Evolutionary conservation across 1,140 invertebrate species (phyloP), one percentile per base, ranked within the genome.

Genomic region (Drosophila tani): DNA sequence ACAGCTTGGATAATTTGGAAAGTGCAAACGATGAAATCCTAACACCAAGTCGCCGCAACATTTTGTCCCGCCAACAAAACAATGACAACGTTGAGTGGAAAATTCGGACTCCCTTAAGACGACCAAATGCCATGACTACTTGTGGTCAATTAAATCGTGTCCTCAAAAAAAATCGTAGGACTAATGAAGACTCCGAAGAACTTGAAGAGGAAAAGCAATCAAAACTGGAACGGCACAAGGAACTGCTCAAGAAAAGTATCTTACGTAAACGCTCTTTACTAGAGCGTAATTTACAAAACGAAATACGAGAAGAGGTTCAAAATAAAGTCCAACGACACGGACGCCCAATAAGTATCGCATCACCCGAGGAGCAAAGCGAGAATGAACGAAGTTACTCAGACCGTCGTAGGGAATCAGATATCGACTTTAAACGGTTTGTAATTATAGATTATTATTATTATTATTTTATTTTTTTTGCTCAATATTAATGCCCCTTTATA

Each of bases 231-330:
- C 81, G 83, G 75, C 97, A 99, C 71, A 99, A 98, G 91, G 98
- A 99, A 92, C 93, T 96, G 71, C 94, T 99, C 19, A 99, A 99
- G 93, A 98, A 98, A 88, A 98, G 98, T 82, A 99, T 99, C 64
- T 94, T 98, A 41, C 97, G 97, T 81, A 98, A 98, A 92, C 94
- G 98, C 79, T 96, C 96, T 5, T 93, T 98, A 4, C 94, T 99
- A 49, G 98, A 99, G 93, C 98, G 98, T 82, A 97, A 98, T 93
- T 94, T 99, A 50, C 96, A 98, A 91, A 95, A 96, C 78, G 97
- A 98, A 88, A 98, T 99, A 92, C 91, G 96, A 94, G 96, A 95
- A 83, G 96, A 97, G 91, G 93, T 97, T 15, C 95, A 96, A 5
- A 94, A 95, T 1, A 92, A 92, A 35, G 75, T 86, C 50, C 92